Base-by-base conservation (phyloP, 1,140 invertebrate species). In the Sipha flava region DNA sequence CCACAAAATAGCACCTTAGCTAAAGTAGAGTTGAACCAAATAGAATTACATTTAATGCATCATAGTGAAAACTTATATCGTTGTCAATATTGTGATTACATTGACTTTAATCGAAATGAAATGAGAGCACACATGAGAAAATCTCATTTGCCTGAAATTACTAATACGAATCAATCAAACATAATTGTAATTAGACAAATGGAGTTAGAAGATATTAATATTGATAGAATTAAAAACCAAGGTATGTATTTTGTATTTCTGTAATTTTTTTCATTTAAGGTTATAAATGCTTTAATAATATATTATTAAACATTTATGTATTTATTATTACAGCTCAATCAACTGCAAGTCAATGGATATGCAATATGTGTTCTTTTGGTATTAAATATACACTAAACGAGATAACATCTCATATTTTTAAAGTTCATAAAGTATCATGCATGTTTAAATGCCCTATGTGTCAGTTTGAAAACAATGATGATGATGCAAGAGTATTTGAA, bases 391-490 rank as follows among this genome's bases (percentile, higher is more conserved):
- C 73, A 23, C 31, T 40, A 59, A 57, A 59, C 12, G 73, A 77
- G 34, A 77, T 77, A 29, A 77, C 18, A 77, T 57, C 52, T 29
- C 73, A 77, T 57, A 77, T 77, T 77, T 4, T 57, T 5, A 40
- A 29, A 3, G 73, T 21, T 18, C 73, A 77, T 29, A 54, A 57
- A 3, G 2, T 77, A 47, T 43, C 52, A 59, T 59, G 43, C 18
- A 77, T 77, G 73, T 77, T 43, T 29, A 77, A 77, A 77, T 77
- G 73, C 23, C 73, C 73, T 1, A 57, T 57, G 49, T 77, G 73
- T 26, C 12, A 23, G 40, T 77, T 77, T 77, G 73, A 77, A 77
- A 21, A 77, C 47, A 57, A 75, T 4, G 52, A 77, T 29, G 52
- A 77, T 43, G 12, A 43, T 59, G 1, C 12, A 12, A 59, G 29